A percentile compares a stretch with the other conserved stretches of the same genome.
phyloP scores from a whole-genome alignment of 1,140 invertebrate genomes.

The Aphelinus atriplicis region DNA sequence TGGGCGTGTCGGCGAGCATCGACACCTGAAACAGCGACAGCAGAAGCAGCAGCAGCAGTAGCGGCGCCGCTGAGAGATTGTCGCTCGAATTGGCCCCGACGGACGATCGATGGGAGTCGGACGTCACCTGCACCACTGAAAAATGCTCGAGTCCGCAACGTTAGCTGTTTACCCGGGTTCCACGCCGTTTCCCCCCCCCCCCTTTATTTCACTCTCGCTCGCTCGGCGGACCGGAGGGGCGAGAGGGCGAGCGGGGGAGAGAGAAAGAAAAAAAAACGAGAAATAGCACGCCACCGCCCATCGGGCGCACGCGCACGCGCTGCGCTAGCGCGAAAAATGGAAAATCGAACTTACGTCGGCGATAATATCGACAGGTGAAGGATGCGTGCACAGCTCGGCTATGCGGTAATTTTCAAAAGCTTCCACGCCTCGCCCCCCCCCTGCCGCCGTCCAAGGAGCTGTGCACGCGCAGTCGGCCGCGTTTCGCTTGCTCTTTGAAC shows the following conservation, averaged over 20 bases:
- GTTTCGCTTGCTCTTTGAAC: neutral
- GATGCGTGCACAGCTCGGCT: too few species aligned
- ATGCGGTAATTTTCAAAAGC: too few species aligned
- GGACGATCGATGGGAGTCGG: constrained; percentile 48
- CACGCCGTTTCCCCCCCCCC: neutral
- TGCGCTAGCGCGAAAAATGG: too few species aligned
- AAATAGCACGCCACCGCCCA: too few species aligned
- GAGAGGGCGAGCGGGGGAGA: too few species aligned
- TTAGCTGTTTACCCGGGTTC: constrained; percentile 6
- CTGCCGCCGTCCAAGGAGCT: too few species aligned
- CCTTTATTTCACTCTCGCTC: neutral
- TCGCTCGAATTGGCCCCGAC: constrained; percentile 20
- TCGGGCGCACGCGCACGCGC: too few species aligned
- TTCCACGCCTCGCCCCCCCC: too few species aligned
- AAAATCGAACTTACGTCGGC: too few species aligned
- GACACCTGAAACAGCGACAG: neutral
- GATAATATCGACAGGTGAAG: too few species aligned
- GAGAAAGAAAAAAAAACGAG: too few species aligned
- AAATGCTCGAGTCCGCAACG: constrained; percentile 19
- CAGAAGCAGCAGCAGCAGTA: constrained; percentile 2
- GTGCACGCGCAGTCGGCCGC: neutral
- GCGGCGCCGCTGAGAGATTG: neutral
- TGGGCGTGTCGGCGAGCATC: too few species aligned
- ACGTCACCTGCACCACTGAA: constrained; percentile 47
- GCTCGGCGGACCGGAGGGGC: neutral